These are phyloP conservation scores for Papilio glaucus DNA, from an alignment of 1,140 invertebrate species.

Conservation along the genomic window DNA sequence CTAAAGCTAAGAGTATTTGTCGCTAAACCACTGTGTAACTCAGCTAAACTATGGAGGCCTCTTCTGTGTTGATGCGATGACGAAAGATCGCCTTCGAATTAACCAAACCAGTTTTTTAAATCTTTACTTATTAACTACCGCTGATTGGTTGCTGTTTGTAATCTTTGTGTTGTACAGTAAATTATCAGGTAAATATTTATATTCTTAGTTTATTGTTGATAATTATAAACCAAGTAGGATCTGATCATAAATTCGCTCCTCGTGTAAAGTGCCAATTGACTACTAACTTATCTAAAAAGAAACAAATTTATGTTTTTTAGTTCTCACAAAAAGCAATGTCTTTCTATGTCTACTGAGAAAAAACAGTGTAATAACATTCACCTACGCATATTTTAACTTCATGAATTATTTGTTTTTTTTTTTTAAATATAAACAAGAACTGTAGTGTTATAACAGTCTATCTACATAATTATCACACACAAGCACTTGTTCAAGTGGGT, in stretches of 20 bases:
- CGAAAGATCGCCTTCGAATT: background rate
- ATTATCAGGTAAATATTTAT: background rate
- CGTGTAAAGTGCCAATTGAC: background rate
- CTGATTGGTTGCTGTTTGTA: background rate
- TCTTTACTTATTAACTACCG: background rate
- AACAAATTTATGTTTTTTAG: background rate
- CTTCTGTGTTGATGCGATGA: too few relatives aligned
- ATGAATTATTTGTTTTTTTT: conserved; percentile 9
- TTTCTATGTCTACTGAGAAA: background rate
- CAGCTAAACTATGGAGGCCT: too few relatives aligned
- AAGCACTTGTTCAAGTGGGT: conserved; percentile 31
- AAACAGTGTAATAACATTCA: conserved; percentile 9
- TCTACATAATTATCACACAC: conserved; percentile 32
- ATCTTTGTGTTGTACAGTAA: background rate
- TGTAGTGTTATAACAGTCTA: background rate
- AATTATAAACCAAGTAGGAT: conserved; percentile 1
- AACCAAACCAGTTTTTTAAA: background rate
- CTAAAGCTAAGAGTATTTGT: too few relatives aligned
- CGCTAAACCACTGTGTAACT: too few relatives aligned
- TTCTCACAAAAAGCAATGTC: conserved; percentile 1
- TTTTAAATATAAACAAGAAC: conserved; percentile 5
- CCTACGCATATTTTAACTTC: conserved; percentile 17
- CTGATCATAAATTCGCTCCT: background rate
- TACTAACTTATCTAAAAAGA: background rate
- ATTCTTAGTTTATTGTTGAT: too few relatives aligned